A percentile compares a stretch with the other conserved stretches of the same genome.
Evolutionary conservation across 2,797 vertebrate genomes (phyloP).

Genomic region (Falco columbarius): DNA sequence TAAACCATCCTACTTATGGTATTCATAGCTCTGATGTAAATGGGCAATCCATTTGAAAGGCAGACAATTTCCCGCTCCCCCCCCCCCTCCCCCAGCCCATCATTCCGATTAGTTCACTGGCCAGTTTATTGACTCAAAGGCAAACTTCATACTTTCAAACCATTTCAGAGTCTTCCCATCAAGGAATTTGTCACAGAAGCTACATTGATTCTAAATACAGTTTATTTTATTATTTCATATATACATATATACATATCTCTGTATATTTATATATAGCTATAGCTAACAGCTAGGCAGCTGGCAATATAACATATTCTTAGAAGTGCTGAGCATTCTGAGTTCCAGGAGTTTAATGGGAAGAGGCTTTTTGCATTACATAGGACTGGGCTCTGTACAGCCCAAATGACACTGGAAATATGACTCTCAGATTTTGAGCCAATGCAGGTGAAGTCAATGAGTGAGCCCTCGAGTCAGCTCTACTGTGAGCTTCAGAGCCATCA

Average conservation of each 20-base stretch:
- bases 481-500: background rate
- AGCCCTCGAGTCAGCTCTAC: background rate
- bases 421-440: background rate
- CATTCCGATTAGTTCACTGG: background rate
- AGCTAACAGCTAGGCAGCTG: background rate
- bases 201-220: background rate
- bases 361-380: background rate
- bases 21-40: constrained; percentile 1
- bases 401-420: background rate
- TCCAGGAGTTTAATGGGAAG: background rate
- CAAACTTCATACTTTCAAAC: background rate
- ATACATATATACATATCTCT: too few relatives aligned
- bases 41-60: background rate
- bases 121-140: background rate
- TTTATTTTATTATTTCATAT: background rate
- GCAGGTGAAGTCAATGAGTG: background rate
- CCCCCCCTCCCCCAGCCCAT: too few relatives aligned
- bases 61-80: background rate
- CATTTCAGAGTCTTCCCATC: background rate
- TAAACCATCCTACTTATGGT: background rate
- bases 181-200: background rate
- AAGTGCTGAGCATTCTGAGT: background rate
- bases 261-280: too few relatives aligned
- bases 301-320: background rate
- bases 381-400: background rate